Base-by-base conservation (phyloP, 2,113 vertebrate species). In the Cygnus atratus region DNA sequence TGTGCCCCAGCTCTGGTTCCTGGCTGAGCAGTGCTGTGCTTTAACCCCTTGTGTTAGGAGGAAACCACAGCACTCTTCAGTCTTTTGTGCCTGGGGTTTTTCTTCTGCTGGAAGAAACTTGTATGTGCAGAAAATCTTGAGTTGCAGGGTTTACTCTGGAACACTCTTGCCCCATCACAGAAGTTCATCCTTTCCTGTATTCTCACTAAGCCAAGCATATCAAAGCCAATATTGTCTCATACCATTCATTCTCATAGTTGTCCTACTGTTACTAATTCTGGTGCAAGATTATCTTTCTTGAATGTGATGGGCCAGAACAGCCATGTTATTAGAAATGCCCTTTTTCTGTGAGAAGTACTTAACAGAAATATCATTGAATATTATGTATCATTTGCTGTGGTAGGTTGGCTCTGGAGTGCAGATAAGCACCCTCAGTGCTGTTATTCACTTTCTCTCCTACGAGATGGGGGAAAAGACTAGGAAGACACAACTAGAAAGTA, bases 91-190 rank as follows among this genome's bases (percentile, higher is more conserved):
- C 28, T 50, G 11, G 5, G 3, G 0, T 35, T 63, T 79, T 75
- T 62, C 7, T 78, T 7, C 28, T 84, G n/a, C 46, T 31, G 50
- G n/a, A 79, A 31, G n/a, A 82, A 75, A n/a, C 13, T 4, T 63
- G 1, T 14, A 8, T 10, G 11, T 17, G 9, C 28, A 5, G 4
- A 61, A 77, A 15, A 87, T 13, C 22, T 35, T 57, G 50, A 66
- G 55, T 58, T 59, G 26, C 43, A 16, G 11, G 21, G 13, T 25
- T 41, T 61, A 4, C 72, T 92, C n/a, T 44, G 57, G 26, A 90
- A 29, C 0, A 0, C 5, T 20, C 8, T 39, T 80, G 44, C 5
- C 3, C 17, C 2, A 3, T 13, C 68, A 43, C 48, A 65, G n/a
- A 82, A 37, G 11, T 28, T 88, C 6, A 37, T 65, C 59, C 0